phyloP scores from a whole-genome alignment of 2,113 vertebrate genomes.

The Microtus ochrogaster region DNA sequence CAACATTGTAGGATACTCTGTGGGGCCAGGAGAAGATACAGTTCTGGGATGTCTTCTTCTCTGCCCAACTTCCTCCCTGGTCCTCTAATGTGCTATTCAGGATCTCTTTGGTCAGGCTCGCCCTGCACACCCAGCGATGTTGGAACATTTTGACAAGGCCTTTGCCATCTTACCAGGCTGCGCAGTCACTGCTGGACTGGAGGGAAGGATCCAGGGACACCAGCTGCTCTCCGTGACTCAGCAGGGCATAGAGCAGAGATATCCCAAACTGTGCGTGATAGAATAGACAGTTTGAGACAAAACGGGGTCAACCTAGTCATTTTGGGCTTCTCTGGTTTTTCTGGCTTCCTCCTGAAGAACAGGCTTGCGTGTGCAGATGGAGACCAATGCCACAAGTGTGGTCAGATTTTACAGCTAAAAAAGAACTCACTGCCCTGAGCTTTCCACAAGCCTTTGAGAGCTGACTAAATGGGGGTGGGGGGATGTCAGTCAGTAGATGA shows the following conservation, averaged over 20 bases:
- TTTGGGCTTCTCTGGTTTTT: background rate
- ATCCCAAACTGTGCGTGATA: conserved; percentile 92
- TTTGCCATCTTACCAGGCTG: conserved; percentile 89
- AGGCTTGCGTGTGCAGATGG: background rate
- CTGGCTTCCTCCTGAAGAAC: background rate
- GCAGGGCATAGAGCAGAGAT: conserved; percentile 94
- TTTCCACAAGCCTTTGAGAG: background rate
- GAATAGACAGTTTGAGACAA: background rate
- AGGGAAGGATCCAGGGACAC: conserved; percentile 89
- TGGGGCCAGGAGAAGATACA: background rate
- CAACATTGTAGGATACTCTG: background rate
- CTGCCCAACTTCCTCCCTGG: background rate
- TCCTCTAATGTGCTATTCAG: background rate
- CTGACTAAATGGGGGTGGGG: background rate
- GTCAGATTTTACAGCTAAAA: background rate
- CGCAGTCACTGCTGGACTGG: conserved; percentile 88
- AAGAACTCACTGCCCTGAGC: background rate
- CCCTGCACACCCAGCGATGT: background rate
- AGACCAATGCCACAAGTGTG: background rate
- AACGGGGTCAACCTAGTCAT: background rate
- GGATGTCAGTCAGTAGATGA: background rate
- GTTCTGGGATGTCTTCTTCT: background rate
- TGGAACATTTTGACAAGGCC: background rate
- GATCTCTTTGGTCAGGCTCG: background rate
- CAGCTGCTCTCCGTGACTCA: conserved; percentile 94